phyloP scores from a whole-genome alignment of 2,888 invertebrate genomes.

The Catocala sponsa region DNA sequence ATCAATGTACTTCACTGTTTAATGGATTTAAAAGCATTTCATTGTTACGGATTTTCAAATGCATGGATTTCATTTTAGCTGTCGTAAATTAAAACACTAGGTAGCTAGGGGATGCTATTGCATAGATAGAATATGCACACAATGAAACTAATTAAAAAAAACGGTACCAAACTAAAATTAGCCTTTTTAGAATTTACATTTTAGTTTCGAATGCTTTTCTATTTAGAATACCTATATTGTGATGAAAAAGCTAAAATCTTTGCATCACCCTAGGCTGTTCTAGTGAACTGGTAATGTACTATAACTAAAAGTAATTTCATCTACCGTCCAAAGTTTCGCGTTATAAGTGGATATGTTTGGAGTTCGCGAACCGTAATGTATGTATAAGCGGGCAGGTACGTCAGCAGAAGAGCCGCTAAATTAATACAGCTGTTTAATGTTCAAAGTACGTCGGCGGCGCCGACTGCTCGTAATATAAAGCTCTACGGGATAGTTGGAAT shows the following conservation, averaged over 20 bases:
- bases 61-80: conserved; percentile 44
- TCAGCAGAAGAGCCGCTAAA: conserved; percentile 39
- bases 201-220: too few species aligned
- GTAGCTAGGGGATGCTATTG: background rate
- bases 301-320: too few species aligned
- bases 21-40: conserved; percentile 81
- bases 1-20: conserved; percentile 69
- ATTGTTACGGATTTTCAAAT: conserved; percentile 65
- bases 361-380: background rate
- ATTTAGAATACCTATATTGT: too few species aligned
- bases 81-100: conserved; percentile 37
- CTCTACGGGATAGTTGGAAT: conserved; percentile 49
- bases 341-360: too few species aligned
- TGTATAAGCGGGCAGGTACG: conserved; percentile 11
- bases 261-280: too few species aligned
- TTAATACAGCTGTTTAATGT: conserved; percentile 53
- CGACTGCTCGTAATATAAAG: conserved; percentile 45
- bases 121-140: conserved; percentile 2
- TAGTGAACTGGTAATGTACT: too few species aligned
- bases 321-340: background rate
- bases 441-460: conserved; percentile 42
- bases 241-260: too few species aligned
- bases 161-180: too few species aligned
- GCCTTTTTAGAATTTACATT: too few species aligned
- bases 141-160: too few species aligned